Evolutionary conservation across 2,888 invertebrate species (phyloP).

Genomic region (Tetragnatha montana): DNA sequence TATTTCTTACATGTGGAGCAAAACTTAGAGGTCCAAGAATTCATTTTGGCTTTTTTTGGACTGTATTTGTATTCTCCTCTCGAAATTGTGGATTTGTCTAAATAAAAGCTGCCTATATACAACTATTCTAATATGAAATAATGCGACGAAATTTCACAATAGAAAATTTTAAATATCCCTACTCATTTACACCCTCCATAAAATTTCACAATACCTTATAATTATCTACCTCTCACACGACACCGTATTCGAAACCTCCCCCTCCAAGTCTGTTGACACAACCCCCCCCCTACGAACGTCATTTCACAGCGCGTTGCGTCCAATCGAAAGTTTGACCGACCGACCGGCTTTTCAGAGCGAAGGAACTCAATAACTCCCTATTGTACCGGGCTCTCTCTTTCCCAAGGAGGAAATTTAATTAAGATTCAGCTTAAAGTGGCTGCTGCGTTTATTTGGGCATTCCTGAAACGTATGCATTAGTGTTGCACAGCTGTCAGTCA

Average conservation of each 20-base stretch:
- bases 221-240: no score
- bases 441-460: constrained; percentile 6
- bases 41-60: no score
- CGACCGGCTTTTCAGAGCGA: background rate
- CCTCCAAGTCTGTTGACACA: background rate
- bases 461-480: background rate
- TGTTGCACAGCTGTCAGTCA: background rate
- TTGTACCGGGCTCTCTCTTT: background rate
- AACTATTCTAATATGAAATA: no score
- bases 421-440: background rate
- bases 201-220: no score
- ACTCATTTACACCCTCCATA: no score
- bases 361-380: background rate
- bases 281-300: background rate
- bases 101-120: no score
- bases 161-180: no score
- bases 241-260: background rate
- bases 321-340: background rate
- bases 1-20: no score
- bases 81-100: no score
- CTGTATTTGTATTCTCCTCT: no score
- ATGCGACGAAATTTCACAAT: no score
- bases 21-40: no score
- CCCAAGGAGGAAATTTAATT: background rate
- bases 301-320: background rate